These are phyloP conservation scores for Ardeotis arabs DNA, from an alignment of 2,113 vertebrate genomes.

Conservation along the genomic window DNA sequence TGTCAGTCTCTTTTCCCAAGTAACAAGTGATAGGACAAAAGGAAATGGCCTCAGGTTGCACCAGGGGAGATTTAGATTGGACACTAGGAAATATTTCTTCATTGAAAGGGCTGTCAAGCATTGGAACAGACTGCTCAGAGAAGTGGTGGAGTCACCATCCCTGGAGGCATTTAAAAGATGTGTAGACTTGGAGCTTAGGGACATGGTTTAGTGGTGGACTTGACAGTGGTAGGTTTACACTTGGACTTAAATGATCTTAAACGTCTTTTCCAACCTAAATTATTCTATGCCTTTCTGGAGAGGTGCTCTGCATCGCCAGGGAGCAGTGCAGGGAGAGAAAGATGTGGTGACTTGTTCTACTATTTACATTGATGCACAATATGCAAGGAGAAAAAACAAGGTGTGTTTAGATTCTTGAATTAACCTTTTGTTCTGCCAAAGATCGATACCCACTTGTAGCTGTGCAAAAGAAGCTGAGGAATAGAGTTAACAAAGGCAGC, in stretches of 20 bases:
- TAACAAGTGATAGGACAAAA: neutral
- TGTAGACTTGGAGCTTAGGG: neutral
- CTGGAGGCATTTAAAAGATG: neutral
- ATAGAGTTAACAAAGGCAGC: neutral
- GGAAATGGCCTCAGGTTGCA: neutral
- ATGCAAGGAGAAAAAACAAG: rapidly evolving
- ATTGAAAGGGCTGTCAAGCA: rapidly evolving
- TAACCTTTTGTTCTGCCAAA: neutral
- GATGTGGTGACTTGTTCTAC: neutral
- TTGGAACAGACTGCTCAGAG: neutral
- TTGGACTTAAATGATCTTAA: neutral
- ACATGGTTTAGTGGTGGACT: neutral
- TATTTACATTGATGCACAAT: neutral
- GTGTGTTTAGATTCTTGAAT: neutral
- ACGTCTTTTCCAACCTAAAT: neutral
- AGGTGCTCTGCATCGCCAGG: rapidly evolving
- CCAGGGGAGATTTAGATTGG: neutral
- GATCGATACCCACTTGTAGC: neutral
- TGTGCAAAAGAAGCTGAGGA: neutral
- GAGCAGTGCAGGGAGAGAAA: neutral
- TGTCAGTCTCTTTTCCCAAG: no score
- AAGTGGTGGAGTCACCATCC: neutral
- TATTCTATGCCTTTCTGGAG: neutral
- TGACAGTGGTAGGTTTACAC: neutral
- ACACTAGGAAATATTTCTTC: neutral